Evolutionary conservation across 2,888 invertebrate species (phyloP), one percentile per base, ranked within the genome.

Genomic region (Hemithea aestivaria): DNA sequence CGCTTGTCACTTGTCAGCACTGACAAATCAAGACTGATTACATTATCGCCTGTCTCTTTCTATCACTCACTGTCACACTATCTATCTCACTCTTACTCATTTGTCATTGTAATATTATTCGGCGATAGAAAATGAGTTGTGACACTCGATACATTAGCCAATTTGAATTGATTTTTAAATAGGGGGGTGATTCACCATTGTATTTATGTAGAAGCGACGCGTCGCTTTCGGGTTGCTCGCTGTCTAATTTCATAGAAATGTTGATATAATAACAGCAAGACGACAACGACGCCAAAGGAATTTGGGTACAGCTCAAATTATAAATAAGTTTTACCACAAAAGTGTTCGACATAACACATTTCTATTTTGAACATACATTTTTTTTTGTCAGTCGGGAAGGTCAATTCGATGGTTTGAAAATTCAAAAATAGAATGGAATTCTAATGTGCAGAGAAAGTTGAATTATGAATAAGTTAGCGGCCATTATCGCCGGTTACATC

Each of bases 21-120:
- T 62, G 63, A 74, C 81, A 73, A 81, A 82, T 82, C 81, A 78
- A 81, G 82, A 82, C 81, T 73, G 66, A 78, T 81, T 70, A 70
- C 55, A 77, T 80, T 79, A 72, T 58, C 54, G 36, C 37, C 48
- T 45, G 41, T 57, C 63, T 59, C 60, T 35, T 37, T 64, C 52
- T 26, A 48, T 35, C 58, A 26, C 9, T 10, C 7, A 10, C 4
- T 24, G 11, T 1, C 9, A 2, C 2, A 36, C 52, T 53, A 45
- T 56, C 59, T 46, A 44, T 23, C 27, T 67, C 58, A 40, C 40
- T 51, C 48, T 41, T 44, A 34, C 12, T 68, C 70, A 79, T 81
- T 82, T 77, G 77, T 81, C 79, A 79, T 66, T 59, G 69, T 73
- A 67, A 64, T 72, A 71, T 68, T 66, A 69, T 72, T 66, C 53